Conservation (phyloP, 2,888 invertebrate species). For the Eugnorisma glareosa region DNA sequence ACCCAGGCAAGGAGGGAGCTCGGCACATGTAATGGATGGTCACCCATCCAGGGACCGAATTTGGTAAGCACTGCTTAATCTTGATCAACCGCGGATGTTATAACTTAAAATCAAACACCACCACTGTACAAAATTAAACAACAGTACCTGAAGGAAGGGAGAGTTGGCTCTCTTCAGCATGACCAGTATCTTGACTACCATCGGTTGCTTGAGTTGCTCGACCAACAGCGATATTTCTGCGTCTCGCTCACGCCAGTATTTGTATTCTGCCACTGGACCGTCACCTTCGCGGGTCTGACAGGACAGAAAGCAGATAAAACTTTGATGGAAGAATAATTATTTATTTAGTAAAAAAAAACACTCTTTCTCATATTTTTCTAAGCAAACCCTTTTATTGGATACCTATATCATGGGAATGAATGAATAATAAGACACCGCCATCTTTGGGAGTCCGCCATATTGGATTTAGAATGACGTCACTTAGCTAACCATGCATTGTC, state of each 20-base stretch:
- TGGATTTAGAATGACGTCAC: too few relatives aligned
- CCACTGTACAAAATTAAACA: neutral
- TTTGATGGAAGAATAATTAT: neutral
- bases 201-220: slow-evolving; percentile 95
- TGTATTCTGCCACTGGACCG: slow-evolving; percentile 96
- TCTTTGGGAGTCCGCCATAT: too few relatives aligned
- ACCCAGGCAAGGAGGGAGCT: neutral
- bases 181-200: slow-evolving; percentile 91
- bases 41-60: neutral
- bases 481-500: too few relatives aligned
- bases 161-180: slow-evolving; percentile 90
- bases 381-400: too few relatives aligned
- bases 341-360: neutral
- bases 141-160: slow-evolving; percentile 86
- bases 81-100: neutral
- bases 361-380: too few relatives aligned
- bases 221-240: slow-evolving; percentile 94
- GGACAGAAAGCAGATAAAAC: neutral
- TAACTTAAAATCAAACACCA: neutral
- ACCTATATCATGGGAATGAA: too few relatives aligned
- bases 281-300: slow-evolving; percentile 91
- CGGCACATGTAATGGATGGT: neutral
- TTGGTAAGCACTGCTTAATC: neutral
- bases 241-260: slow-evolving; percentile 96
- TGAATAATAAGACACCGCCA: too few relatives aligned